phyloP scores from a whole-genome alignment of 2,888 invertebrate genomes.

The Campaea margaritaria region DNA sequence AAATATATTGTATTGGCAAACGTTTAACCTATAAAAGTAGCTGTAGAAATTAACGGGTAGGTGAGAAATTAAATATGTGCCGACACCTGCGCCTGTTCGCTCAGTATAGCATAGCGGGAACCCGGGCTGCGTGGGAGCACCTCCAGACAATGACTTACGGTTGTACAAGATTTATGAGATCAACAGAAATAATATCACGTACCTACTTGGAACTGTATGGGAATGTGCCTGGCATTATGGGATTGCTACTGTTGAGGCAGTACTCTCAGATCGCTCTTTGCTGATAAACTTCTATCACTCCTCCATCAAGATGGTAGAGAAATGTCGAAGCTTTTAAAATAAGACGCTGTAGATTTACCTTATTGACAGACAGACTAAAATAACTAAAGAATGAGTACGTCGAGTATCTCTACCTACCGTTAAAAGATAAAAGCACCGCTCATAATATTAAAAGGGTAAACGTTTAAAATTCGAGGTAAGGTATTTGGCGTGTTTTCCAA shows the following conservation, averaged over 20 bases:
- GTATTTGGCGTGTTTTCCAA: constrained; percentile 17
- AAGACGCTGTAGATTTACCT: too few species aligned
- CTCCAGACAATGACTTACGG: constrained; percentile 40
- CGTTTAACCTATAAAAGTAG: constrained; percentile 13
- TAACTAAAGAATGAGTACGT: background rate
- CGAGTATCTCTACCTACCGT: too few species aligned
- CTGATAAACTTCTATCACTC: background rate
- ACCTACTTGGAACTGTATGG: constrained; percentile 9
- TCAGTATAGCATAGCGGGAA: constrained; percentile 37
- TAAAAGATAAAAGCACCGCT: too few species aligned
- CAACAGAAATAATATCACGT: constrained; percentile 22
- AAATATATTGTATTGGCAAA: constrained; percentile 16
- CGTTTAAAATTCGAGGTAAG: background rate
- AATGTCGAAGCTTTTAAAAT: background rate
- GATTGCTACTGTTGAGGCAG: background rate
- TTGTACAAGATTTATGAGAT: constrained; percentile 31
- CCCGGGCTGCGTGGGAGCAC: constrained; percentile 39
- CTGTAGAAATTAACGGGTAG: constrained; percentile 49
- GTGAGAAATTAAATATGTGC: constrained; percentile 46
- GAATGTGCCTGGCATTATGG: constrained; percentile 1
- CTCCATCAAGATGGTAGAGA: background rate
- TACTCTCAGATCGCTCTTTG: background rate
- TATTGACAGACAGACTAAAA: too few species aligned
- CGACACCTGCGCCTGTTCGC: constrained; percentile 43
- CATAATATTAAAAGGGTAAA: background rate